These are phyloP conservation scores for Brienomyrus brachyistius DNA, from an alignment of 2,113 vertebrate species.

Conservation along the genomic window DNA sequence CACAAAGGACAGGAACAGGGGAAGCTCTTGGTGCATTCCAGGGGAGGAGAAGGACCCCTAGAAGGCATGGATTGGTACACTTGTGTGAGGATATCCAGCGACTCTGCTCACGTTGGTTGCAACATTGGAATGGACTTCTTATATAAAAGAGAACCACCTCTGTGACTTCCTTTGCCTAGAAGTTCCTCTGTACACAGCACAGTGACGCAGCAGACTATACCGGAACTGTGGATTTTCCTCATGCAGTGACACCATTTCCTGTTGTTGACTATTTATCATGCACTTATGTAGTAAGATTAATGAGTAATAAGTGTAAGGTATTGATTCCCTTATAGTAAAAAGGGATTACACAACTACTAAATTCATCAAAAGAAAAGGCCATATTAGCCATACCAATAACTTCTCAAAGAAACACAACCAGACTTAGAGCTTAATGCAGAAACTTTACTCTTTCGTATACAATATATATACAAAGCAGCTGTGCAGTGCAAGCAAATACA, in stretches of 20 bases:
- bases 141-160: background rate
- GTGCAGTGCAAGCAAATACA: conserved; percentile 34
- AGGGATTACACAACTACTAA: background rate
- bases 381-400: background rate
- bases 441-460: conserved; percentile 31
- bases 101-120: background rate
- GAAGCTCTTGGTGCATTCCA: background rate
- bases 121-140: conserved; percentile 13
- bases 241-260: background rate
- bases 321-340: conserved; percentile 5
- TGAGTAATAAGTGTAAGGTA: background rate
- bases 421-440: conserved; percentile 27
- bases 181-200: background rate
- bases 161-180: conserved; percentile 12
- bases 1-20: background rate
- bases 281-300: background rate
- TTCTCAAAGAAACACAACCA: background rate
- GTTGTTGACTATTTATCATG: background rate
- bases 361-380: background rate
- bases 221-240: background rate
- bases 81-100: background rate
- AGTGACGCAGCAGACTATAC: background rate
- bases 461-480: conserved; percentile 12
- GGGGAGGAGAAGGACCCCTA: background rate
- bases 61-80: background rate